These are phyloP conservation scores for Oligia fasciuncula DNA, from an alignment of 2,888 invertebrate species.

Conservation along the genomic window DNA sequence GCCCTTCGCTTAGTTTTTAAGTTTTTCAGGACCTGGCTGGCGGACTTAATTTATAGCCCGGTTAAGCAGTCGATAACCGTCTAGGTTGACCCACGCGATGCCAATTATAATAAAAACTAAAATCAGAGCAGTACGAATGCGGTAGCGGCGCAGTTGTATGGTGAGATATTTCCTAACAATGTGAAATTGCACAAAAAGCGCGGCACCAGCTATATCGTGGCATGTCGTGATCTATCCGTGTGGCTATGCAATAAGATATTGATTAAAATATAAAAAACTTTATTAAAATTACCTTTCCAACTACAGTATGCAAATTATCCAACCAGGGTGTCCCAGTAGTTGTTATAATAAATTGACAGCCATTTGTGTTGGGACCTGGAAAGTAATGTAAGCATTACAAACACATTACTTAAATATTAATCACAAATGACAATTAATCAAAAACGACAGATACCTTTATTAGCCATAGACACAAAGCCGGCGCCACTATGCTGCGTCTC, in stretches of 20 bases:
- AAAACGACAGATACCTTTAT: constrained; percentile 89
- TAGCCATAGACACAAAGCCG: constrained; percentile 98
- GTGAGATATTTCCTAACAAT: not conserved
- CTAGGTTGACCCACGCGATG: no score
- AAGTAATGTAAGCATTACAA: constrained; percentile 37
- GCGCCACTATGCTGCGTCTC: constrained; percentile 94
- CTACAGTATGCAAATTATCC: constrained; percentile 96
- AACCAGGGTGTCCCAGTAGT: constrained; percentile 96
- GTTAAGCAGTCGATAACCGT: no score
- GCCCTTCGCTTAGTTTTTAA: no score
- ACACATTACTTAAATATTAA: not conserved
- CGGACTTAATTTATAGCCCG: no score
- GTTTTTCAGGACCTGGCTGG: no score
- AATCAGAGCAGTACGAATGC: not conserved
- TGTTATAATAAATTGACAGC: constrained; percentile 98
- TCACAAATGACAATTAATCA: not conserved
- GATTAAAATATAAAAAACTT: not conserved
- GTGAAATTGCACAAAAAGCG: not conserved
- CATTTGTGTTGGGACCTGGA: constrained; percentile 96
- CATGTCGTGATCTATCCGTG: not conserved
- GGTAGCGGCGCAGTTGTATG: not conserved
- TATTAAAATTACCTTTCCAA: constrained; percentile 93
- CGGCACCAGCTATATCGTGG: not conserved
- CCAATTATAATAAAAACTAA: not conserved
- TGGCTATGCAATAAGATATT: constrained; percentile 8